Conservation (phyloP, 2,888 invertebrate genomes). For the Torymus auratus region DNA sequence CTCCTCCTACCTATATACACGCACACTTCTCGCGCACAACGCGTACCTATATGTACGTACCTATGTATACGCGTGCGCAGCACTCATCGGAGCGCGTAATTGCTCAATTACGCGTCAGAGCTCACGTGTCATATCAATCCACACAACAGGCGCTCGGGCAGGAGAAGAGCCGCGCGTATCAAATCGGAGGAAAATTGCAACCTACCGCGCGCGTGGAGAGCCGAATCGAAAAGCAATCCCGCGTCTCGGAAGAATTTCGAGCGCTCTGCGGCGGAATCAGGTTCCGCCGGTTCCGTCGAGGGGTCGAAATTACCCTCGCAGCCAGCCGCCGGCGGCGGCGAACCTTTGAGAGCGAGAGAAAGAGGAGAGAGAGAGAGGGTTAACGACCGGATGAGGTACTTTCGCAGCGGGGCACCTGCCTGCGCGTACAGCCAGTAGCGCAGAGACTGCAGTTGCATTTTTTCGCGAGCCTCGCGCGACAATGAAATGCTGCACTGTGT, state of each 20-base stretch:
- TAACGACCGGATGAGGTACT: too few species aligned
- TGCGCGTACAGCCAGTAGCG: not conserved
- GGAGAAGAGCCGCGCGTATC: not conserved
- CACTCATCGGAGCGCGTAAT: constrained; percentile 22
- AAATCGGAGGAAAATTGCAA: too few species aligned
- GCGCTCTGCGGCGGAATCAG: not conserved
- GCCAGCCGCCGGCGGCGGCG: not conserved
- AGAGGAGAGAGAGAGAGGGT: too few species aligned
- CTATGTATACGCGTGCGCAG: not conserved
- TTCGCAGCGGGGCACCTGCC: constrained; percentile 33
- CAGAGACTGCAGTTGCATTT: too few species aligned
- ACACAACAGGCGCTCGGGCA: not conserved
- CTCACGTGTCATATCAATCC: not conserved
- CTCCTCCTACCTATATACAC: too few species aligned
- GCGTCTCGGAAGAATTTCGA: constrained; percentile 2
- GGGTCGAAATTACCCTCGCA: not conserved
- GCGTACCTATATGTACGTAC: too few species aligned
- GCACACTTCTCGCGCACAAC: not conserved
- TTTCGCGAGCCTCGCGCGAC: too few species aligned
- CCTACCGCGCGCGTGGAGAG: too few species aligned
- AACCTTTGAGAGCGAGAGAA: too few species aligned
- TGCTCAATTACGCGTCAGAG: constrained; percentile 37
- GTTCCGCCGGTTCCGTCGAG: constrained; percentile 7
- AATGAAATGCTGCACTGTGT: too few species aligned
- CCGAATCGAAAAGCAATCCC: constrained; percentile 44